A percentile compares a stretch with the other conserved stretches of the same genome.
phyloP scores from a whole-genome alignment of 23 tunicate species.

The Oikopleura dioica region DNA sequence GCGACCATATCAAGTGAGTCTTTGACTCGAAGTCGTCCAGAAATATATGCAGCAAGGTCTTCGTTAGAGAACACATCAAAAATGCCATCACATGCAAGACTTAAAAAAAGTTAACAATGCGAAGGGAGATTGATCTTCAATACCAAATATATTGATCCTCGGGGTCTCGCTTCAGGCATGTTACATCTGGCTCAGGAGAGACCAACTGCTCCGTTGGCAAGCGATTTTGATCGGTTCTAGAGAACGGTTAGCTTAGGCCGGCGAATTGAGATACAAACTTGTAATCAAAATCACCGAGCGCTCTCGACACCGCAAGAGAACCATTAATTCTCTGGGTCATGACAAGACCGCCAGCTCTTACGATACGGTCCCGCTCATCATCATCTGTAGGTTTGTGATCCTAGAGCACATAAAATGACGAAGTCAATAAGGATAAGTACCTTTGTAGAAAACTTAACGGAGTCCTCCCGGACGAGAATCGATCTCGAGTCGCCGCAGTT shows the following conservation, averaged over 20 bases:
- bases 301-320: slow-evolving; percentile 91
- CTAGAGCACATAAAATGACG: too few species aligned
- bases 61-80: slow-evolving; percentile 72
- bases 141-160: too few species aligned
- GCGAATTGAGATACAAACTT: too few species aligned
- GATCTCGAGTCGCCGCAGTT: slow-evolving; percentile 88
- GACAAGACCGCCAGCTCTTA: slow-evolving; percentile 85
- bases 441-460: slow-evolving; percentile 84
- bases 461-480: slow-evolving; percentile 28
- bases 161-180: slow-evolving; percentile 21
- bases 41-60: slow-evolving; percentile 28
- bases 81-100: slow-evolving; percentile 93
- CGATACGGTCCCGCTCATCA: slow-evolving; percentile 56
- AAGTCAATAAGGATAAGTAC: too few species aligned
- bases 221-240: too few species aligned
- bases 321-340: slow-evolving; percentile 90
- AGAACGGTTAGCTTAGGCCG: too few species aligned
- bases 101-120: slow-evolving; percentile 41
- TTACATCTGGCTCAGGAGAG: slow-evolving; percentile 77
- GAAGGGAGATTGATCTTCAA: too few species aligned
- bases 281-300: slow-evolving; percentile 90
- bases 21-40: too few species aligned
- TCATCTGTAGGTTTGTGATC: slow-evolving; percentile 87
- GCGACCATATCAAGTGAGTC: slow-evolving; percentile 24
- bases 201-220: slow-evolving; percentile 82